Percentiles rank a stretch among this genome's conserved stretches.
Evolutionary conservation across 1,140 invertebrate species (phyloP).

Genomic region (Conopomorpha cramerella): DNA sequence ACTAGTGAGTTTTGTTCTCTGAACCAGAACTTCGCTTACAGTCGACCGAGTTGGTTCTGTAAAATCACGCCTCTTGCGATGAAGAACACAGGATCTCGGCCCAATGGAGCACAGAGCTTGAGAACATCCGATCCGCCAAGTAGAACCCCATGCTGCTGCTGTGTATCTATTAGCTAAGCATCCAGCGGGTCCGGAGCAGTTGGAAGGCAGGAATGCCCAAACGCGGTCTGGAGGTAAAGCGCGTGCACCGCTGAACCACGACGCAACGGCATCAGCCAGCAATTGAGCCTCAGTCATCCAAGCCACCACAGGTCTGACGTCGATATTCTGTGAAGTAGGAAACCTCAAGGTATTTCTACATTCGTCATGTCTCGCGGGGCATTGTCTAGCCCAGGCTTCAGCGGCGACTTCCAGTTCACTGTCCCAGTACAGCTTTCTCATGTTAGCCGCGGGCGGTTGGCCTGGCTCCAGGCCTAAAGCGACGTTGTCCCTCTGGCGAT

Average conservation of each 20-base stretch:
- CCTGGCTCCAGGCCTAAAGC: constrained; percentile 44
- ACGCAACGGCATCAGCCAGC: constrained; percentile 34
- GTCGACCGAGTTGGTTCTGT: too few species aligned
- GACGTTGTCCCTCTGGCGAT: constrained; percentile 42
- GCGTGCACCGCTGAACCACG: constrained; percentile 43
- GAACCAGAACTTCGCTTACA: too few species aligned
- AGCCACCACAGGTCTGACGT: constrained; percentile 30
- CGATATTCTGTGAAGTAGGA: constrained; percentile 46
- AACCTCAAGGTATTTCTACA: constrained; percentile 44
- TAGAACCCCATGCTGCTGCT: constrained; percentile 38
- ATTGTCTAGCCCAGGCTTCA: constrained; percentile 41
- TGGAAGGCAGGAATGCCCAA: constrained; percentile 29
- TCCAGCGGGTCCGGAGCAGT: constrained; percentile 34
- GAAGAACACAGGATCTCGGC: constrained; percentile 25
- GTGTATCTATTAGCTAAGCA: constrained; percentile 46
- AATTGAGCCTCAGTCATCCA: constrained; percentile 42
- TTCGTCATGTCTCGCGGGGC: constrained; percentile 44
- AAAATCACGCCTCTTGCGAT: constrained; percentile 21
- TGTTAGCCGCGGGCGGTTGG: constrained; percentile 41
- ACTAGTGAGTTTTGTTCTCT: too few species aligned
- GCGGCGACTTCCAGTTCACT: constrained; percentile 44
- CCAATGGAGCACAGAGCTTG: constrained; percentile 35
- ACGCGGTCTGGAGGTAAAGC: constrained; percentile 29
- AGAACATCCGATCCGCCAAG: constrained; percentile 44
- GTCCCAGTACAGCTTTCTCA: constrained; percentile 53